Conservation (phyloP, 2,797 vertebrate genomes). For the Platyrinchus mystaceus region DNA sequence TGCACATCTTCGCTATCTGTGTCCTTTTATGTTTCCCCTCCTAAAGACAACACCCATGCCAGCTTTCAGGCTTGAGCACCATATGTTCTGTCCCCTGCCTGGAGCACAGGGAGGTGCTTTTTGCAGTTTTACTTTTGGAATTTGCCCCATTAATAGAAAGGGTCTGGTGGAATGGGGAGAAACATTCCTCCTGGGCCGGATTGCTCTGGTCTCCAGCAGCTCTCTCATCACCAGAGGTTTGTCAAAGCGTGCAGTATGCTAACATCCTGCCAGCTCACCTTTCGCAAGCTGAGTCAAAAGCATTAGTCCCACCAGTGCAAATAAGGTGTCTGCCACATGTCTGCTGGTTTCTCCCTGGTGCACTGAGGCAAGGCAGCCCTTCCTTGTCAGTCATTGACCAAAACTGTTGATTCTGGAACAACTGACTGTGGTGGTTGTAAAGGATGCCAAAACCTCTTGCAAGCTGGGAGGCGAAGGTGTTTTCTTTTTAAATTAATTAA, state of each 20-base stretch:
- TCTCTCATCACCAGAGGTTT: slow-evolving; percentile 45
- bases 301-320: slow-evolving; percentile 51
- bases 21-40: neutral
- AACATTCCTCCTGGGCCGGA: neutral
- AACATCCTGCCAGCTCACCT: slow-evolving; percentile 62
- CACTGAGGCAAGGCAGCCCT: slow-evolving; percentile 47
- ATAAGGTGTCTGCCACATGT: slow-evolving; percentile 38
- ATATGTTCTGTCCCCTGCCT: neutral
- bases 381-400: slow-evolving; percentile 50
- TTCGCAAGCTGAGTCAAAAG: neutral
- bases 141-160: neutral
- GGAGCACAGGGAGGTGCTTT: neutral
- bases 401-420: slow-evolving; percentile 60
- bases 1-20: neutral
- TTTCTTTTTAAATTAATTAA: slow-evolving; percentile 55
- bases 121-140: slow-evolving; percentile 1
- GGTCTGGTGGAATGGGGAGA: neutral
- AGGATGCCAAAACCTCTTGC: slow-evolving; percentile 48
- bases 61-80: neutral
- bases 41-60: neutral
- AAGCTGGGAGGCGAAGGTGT: slow-evolving; percentile 25
- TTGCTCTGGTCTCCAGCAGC: slow-evolving; percentile 7
- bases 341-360: slow-evolving; percentile 16
- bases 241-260: slow-evolving; percentile 29
- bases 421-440: neutral